These are phyloP conservation scores for Pheucticus melanocephalus DNA, from an alignment of 2,113 vertebrate genomes.

Conservation along the genomic window DNA sequence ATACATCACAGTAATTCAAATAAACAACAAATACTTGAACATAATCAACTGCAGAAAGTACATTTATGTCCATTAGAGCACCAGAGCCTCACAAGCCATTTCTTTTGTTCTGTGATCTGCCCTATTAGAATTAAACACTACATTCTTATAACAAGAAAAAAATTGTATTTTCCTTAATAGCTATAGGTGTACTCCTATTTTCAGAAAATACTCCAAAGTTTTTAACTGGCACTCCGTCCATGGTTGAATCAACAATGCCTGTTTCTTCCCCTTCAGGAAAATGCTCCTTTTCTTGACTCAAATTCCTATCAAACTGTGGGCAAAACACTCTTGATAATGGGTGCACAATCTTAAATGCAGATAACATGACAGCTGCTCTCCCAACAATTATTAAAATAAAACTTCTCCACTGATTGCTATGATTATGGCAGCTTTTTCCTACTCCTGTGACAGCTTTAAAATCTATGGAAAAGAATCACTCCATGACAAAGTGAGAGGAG, in stretches of 20 bases:
- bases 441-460: background rate
- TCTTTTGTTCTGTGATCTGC: background rate
- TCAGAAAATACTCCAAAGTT: background rate
- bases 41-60: background rate
- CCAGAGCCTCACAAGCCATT: rapidly evolving
- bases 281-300: background rate
- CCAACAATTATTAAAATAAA: background rate
- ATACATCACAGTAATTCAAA: background rate
- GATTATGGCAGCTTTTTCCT: background rate
- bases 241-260: background rate
- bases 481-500: background rate
- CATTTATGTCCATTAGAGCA: background rate
- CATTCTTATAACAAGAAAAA: background rate
- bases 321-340: background rate
- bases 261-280: background rate
- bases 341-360: background rate
- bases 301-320: background rate
- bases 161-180: background rate
- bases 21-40: background rate
- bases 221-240: background rate
- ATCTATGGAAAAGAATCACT: background rate
- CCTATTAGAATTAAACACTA: background rate
- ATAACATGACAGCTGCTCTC: background rate
- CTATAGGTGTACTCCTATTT: background rate
- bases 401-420: background rate